A percentile compares a stretch with the other conserved stretches of the same genome.
These are phyloP conservation scores for Epinephelus lanceolatus DNA, from an alignment of 2,113 vertebrate genomes.

Conservation along the genomic window DNA sequence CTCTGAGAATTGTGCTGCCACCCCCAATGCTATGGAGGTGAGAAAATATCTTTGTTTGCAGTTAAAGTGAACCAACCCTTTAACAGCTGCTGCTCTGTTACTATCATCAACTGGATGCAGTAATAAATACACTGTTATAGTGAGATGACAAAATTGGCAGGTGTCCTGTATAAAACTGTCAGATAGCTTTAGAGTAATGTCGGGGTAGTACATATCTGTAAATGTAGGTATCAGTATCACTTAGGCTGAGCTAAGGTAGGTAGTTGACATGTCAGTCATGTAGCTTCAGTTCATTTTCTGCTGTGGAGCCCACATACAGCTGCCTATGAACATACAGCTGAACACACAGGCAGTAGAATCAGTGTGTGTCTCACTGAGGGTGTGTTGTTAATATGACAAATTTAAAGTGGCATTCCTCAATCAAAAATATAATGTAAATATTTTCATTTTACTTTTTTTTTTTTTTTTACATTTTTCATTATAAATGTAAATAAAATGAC, in stretches of 20 bases:
- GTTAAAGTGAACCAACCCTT: conserved; percentile 10
- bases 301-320: conserved; percentile 15
- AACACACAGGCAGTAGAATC: conserved; percentile 6
- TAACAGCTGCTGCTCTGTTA: conserved; percentile 28
- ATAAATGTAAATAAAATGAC: neutral
- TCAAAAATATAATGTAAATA: neutral
- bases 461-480: neutral
- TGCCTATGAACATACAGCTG: conserved; percentile 8
- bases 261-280: conserved; percentile 37
- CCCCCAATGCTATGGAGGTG: neutral
- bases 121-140: conserved; percentile 34
- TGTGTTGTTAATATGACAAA: neutral
- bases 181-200: conserved; percentile 40
- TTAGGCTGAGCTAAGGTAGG: conserved; percentile 28
- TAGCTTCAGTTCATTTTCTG: conserved; percentile 42
- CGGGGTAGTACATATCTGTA: conserved; percentile 43
- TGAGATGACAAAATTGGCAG: conserved; percentile 50
- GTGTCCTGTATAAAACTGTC: conserved; percentile 32
- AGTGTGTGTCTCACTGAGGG: neutral
- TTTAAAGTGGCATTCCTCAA: conserved; percentile 6
- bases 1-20: neutral
- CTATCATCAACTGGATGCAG: conserved; percentile 15
- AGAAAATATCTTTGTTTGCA: conserved; percentile 15
- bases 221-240: conserved; percentile 58
- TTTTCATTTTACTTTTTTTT: too few relatives aligned